phyloP scores from a whole-genome alignment of 1,140 invertebrate genomes.

The Mamestra configurata region DNA sequence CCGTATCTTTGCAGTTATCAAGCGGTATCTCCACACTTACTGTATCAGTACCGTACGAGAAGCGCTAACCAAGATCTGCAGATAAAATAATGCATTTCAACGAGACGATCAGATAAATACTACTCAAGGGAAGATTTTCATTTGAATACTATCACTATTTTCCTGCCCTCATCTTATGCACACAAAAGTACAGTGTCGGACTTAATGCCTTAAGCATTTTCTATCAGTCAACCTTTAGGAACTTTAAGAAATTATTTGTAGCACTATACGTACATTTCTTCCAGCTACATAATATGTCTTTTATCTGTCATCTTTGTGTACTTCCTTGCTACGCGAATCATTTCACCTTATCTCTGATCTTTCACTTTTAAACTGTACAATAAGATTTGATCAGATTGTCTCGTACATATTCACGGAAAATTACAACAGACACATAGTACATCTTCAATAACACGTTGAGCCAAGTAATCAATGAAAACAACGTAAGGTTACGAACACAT shows the following conservation, averaged over 20 bases:
- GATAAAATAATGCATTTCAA: neutral
- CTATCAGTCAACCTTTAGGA: no score
- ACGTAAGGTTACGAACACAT: conserved; percentile 32
- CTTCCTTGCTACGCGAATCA: no score
- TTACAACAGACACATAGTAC: neutral
- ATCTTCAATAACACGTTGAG: neutral
- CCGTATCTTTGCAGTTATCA: neutral
- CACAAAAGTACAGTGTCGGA: no score
- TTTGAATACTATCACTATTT: neutral
- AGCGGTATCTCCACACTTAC: neutral
- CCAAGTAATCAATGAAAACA: conserved; percentile 18
- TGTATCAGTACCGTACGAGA: neutral
- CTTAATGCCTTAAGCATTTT: no score
- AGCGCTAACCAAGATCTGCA: neutral
- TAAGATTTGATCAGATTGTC: no score
- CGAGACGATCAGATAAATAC: neutral
- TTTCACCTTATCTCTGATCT: no score
- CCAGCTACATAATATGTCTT: no score
- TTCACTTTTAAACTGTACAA: no score
- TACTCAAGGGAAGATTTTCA: neutral
- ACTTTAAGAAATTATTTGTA: no score
- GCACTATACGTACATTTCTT: no score
- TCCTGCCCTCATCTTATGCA: no score
- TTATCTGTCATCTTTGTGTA: no score
- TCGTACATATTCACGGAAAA: neutral